Evolutionary conservation across 2,888 invertebrate genomes (phyloP).

Genomic region (Bombylius major): DNA sequence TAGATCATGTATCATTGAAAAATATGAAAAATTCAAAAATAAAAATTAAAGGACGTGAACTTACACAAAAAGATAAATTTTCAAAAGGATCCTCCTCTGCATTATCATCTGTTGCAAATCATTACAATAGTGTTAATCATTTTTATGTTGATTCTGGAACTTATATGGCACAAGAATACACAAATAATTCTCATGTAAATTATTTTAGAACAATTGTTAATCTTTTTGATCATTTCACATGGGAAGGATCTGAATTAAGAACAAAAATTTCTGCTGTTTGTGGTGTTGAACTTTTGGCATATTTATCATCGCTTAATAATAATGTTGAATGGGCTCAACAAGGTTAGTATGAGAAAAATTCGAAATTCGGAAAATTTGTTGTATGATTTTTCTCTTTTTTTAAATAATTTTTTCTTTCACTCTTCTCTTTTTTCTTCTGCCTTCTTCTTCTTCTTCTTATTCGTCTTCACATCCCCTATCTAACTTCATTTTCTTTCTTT

Average conservation of each 20-base stretch:
- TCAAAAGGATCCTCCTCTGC: slow-evolving; percentile 18
- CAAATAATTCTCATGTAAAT: background rate
- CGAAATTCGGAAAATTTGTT: background rate
- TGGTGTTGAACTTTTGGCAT: slow-evolving; percentile 42
- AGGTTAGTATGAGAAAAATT: slow-evolving; percentile 51
- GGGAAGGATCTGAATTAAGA: slow-evolving; percentile 31
- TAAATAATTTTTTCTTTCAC: background rate
- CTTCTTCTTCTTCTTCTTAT: too few relatives aligned
- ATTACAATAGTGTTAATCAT: slow-evolving; percentile 30
- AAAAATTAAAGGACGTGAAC: slow-evolving; percentile 25
- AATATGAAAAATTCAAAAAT: slow-evolving; percentile 25
- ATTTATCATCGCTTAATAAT: slow-evolving; percentile 44
- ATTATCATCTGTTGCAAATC: slow-evolving; percentile 16
- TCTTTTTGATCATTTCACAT: slow-evolving; percentile 34
- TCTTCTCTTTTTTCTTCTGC: too few relatives aligned
- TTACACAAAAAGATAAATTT: slow-evolving; percentile 26
- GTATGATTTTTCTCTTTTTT: background rate
- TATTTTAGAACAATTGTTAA: slow-evolving; percentile 31
- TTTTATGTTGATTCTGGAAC: slow-evolving; percentile 10
- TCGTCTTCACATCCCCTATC: too few relatives aligned
- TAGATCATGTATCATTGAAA: slow-evolving; percentile 25
- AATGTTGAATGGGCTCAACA: slow-evolving; percentile 63
- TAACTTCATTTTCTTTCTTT: too few relatives aligned
- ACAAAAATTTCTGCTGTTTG: slow-evolving; percentile 43
- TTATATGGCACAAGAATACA: background rate